A percentile compares a stretch with the other conserved stretches of the same genome.
Conservation (phyloP, 1,140 invertebrate genomes). For the Aporrectodea caliginosa region DNA sequence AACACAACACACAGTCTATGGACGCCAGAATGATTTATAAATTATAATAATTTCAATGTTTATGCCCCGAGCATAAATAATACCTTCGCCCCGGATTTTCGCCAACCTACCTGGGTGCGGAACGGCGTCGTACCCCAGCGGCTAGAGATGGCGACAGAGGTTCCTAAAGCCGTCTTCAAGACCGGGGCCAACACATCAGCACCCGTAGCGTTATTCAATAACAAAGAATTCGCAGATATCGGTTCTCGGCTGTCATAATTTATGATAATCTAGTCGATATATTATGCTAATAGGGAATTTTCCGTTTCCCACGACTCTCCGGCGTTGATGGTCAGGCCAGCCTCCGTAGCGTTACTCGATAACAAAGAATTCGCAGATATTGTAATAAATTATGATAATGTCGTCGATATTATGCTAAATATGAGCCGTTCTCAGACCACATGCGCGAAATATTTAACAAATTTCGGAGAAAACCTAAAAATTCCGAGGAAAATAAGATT, state of each 20-base stretch:
- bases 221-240: not conserved
- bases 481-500: not conserved
- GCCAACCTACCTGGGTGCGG: not conserved
- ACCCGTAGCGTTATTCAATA: not conserved
- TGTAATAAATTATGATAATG: not conserved
- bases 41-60: conserved; percentile 1
- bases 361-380: not conserved
- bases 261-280: too few relatives aligned
- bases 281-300: too few relatives aligned
- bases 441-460: not conserved
- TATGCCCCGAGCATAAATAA: not conserved
- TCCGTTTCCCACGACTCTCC: too few relatives aligned
- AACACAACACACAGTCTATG: too few relatives aligned
- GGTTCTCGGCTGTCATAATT: not conserved
- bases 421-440: not conserved
- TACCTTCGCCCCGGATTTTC: not conserved
- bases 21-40: not conserved
- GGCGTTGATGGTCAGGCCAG: not conserved
- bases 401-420: not conserved
- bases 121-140: not conserved
- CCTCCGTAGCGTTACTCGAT: not conserved
- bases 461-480: not conserved
- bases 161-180: too few relatives aligned
- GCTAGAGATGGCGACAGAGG: not conserved
- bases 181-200: not conserved